Evolutionary conservation across 2,113 vertebrate genomes (phyloP), one percentile per base, ranked within the genome.

Genomic region (Fukomys damarensis): DNA sequence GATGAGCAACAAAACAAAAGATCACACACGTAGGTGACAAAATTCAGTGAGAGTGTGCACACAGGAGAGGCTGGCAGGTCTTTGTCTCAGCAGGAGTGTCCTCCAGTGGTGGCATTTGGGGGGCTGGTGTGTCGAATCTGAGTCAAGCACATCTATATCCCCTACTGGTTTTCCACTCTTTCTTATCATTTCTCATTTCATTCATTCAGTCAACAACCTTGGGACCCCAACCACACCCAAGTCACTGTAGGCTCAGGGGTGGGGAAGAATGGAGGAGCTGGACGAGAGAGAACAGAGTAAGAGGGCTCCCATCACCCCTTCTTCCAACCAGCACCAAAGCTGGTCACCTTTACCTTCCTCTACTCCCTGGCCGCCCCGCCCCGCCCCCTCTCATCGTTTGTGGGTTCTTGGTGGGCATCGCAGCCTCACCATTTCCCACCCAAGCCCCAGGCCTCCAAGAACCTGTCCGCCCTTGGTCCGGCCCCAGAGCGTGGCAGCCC

Each of bases 41-140:
- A 88, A 32, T 86, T 59, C 26, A 32, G 30, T 19, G n/a, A 35
- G 30, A 1, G 20, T 4, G 2, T 38, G 61, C 49, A 26, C 7
- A 3, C 1, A 4, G 17, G 61, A 54, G 35, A 72, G 41, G 22
- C 83, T 46, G 58, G 6, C 30, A 68, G 0, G 1, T 7, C 35
- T 38, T 24, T 28, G 58, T 59, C 63, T 66, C 5, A 8, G 32
- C 54, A 12, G 1, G 3, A 30, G 13, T 68, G 38, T 43, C 81
- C 46, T 43, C 4, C 8, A 46, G 28, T 1, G 5, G 43, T 8
- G 1, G 4, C 12, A 0, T 26, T 24, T 4, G 9, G 59, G 38
- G 58, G 2, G 1, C 2, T 43, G 56, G 35, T n/a, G 0, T 11
- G 13, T 11, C 0, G 16, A n/a, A 7, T 28, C 3, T 49, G 84